Evolutionary conservation across 2,113 vertebrate species (phyloP).

Genomic region (Salvelinus namaycush): DNA sequence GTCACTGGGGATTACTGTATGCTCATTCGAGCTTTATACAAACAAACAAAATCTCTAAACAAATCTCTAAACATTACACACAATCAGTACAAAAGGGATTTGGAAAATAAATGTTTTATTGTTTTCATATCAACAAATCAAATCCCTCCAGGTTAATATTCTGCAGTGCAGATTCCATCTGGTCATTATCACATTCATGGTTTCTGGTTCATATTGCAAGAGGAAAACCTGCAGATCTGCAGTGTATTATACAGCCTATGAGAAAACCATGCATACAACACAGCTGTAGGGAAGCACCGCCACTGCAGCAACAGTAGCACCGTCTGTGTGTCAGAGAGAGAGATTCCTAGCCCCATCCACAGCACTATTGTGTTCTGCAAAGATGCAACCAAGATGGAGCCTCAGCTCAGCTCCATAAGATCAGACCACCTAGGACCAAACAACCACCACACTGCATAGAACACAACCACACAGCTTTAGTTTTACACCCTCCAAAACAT

Average conservation of each 20-base stretch:
- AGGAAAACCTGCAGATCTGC: neutral
- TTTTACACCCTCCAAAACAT: neutral
- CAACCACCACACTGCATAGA: neutral
- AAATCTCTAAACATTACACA: neutral
- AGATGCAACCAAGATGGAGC: conserved; percentile 4
- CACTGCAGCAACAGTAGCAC: conserved; percentile 55
- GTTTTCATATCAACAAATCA: neutral
- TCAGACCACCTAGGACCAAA: conserved; percentile 12
- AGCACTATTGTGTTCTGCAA: conserved; percentile 20
- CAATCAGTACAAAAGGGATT: neutral
- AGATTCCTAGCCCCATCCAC: conserved; percentile 24
- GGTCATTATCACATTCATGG: neutral
- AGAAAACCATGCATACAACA: neutral
- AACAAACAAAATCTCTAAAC: neutral
- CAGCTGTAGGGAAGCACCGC: conserved; percentile 29
- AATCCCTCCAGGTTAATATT: neutral
- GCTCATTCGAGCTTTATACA: neutral
- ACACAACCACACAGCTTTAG: neutral
- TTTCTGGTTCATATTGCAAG: neutral
- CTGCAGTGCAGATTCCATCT: neutral
- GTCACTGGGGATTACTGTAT: conserved; percentile 2
- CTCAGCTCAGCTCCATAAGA: conserved; percentile 20
- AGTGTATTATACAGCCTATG: neutral
- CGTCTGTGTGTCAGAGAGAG: conserved; percentile 43
- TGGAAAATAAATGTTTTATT: neutral